Base-by-base conservation (phyloP, 2,888 invertebrate species). In the Aporophyla nigra region DNA sequence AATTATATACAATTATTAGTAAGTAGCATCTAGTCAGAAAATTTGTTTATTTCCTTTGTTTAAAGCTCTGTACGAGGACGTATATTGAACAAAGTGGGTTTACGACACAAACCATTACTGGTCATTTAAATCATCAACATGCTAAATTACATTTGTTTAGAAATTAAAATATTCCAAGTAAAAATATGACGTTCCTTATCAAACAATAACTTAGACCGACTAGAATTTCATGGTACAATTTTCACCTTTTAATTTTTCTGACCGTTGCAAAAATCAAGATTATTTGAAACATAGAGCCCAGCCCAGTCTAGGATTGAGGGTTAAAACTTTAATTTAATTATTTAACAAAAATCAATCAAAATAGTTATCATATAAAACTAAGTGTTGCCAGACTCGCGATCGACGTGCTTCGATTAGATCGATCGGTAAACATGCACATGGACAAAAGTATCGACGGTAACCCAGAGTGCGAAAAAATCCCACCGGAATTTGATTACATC, bases 311-410 rank as follows among this genome's bases (percentile, higher is more conserved):
- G 56, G 1, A 49, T 72, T 78, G 53, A 54, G 27, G 10, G 58
- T 54, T 21, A 21, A 53, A 53, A 67, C 21, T 5, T 67, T 33
- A 51, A 66, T 14, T 66, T 49, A 74, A 74, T 59, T 43, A 54
- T 74, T 80, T 79, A 59, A 79, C 75, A 79, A n/a, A 10, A 51
- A 27, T 68, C 19, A 7, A 77, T 59, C 24, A 10, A 80, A 51
- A 75, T 33, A 65, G 43, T 53, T 65, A 67, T 43, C 61, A 51
- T 62, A 62, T 6, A 51, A 63, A 46, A 33, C 16, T 21, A 9
- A 68, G 59, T 59, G 68, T 49, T 58, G 53, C 76, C 33, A 65
- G 49, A 65, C 82, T 24, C 21, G 27, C 54, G 59, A 78, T 56
- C 19, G n/a, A 66, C 33, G 27, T 24, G 19, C 46, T 61, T 49